These are phyloP conservation scores for Trididemnum clinides DNA, from an alignment of 23 tunicate genomes.

Conservation along the genomic window DNA sequence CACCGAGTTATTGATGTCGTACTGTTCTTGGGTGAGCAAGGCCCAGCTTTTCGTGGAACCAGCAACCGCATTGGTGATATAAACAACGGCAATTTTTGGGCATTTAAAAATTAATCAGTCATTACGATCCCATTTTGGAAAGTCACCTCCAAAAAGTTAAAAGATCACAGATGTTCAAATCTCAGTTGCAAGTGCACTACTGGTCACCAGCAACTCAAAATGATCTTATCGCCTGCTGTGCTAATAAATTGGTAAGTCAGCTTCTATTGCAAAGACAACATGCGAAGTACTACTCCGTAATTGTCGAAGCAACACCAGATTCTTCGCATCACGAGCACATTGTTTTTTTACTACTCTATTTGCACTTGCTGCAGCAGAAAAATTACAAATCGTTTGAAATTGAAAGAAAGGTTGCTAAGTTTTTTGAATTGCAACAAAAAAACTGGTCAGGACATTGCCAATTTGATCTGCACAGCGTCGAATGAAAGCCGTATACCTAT, in stretches of 20 bases:
- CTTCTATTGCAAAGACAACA: not conserved
- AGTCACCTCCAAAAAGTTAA: not conserved
- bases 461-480: not conserved
- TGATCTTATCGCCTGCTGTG: not conserved
- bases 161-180: not conserved
- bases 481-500: not conserved
- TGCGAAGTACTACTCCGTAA: not conserved
- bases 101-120: not conserved
- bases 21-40: not conserved
- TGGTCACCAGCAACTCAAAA: not conserved
- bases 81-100: not conserved
- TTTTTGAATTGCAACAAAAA: not conserved
- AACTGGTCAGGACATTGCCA: not conserved
- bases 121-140: not conserved
- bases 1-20: not conserved
- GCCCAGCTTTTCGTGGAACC: not conserved
- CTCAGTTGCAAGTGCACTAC: no score
- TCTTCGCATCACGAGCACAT: not conserved
- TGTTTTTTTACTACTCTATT: not conserved
- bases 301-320: not conserved
- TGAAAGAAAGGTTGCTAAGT: not conserved
- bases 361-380: not conserved
- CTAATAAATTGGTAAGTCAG: not conserved
- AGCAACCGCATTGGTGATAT: not conserved
- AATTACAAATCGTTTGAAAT: not conserved